These are phyloP conservation scores for Galeopsomyia nigrocyanea DNA, from an alignment of 2,888 invertebrate genomes.

Conservation along the genomic window DNA sequence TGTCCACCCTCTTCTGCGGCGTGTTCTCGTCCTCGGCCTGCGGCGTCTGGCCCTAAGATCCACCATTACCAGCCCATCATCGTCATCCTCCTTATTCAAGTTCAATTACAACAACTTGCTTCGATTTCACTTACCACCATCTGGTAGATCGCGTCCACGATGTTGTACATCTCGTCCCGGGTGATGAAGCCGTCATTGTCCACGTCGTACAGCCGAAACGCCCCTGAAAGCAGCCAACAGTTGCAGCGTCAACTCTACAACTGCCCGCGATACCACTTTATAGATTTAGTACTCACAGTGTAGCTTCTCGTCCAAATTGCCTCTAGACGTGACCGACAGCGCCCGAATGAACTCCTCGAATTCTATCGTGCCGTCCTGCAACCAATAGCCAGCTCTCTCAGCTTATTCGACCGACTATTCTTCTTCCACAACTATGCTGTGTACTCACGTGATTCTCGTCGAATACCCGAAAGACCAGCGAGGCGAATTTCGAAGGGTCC, in stretches of 20 bases:
- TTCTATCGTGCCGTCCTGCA: constrained; percentile 97
- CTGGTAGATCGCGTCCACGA: constrained; percentile 97
- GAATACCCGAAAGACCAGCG: constrained; percentile 97
- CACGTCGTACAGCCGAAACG: constrained; percentile 94
- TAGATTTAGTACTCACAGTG: constrained; percentile 82
- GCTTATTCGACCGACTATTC: neutral
- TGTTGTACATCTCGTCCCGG: constrained; percentile 96
- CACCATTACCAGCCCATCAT: constrained; percentile 2
- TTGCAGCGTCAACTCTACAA: neutral
- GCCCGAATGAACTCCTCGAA: constrained; percentile 99
- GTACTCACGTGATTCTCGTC: constrained; percentile 96
- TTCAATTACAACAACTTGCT: neutral
- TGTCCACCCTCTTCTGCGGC: constrained; percentile 96
- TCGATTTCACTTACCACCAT: constrained; percentile 88
- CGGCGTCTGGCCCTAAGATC: constrained; percentile 87
- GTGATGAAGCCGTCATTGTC: constrained; percentile 97
- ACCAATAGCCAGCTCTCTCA: constrained; percentile 30
- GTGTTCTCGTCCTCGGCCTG: constrained; percentile 92
- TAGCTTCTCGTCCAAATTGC: constrained; percentile 97
- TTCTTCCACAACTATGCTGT: neutral
- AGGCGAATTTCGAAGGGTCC: constrained; percentile 98
- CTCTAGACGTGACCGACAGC: constrained; percentile 97
- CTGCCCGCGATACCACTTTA: neutral
- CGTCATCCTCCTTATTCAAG: neutral
- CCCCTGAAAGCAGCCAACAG: constrained; percentile 83